Conservation (phyloP, 2,113 vertebrate species). For the Barbus barbus region DNA sequence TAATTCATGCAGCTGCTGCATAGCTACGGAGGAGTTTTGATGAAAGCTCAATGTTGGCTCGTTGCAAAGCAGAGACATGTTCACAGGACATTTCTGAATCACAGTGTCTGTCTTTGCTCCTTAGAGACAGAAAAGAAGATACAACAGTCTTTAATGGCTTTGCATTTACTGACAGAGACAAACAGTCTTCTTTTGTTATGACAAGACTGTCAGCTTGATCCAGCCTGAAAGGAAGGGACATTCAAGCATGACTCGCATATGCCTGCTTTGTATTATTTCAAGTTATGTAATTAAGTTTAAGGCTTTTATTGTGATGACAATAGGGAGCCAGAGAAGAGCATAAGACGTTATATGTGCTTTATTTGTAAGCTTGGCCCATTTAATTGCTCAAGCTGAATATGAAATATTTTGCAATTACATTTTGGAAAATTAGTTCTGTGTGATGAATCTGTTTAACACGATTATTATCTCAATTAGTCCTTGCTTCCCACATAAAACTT, state of each 20-base stretch:
- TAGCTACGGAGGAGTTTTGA: slow-evolving; percentile 18
- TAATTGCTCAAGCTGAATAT: slow-evolving; percentile 14
- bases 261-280: not conserved
- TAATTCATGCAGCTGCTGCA: slow-evolving; percentile 3
- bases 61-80: not conserved
- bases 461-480: slow-evolving; percentile 24
- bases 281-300: slow-evolving; percentile 26
- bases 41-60: slow-evolving; percentile 23
- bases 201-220: slow-evolving; percentile 19
- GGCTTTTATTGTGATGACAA: not conserved
- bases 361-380: not conserved
- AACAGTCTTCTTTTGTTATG: not conserved
- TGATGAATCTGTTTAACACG: slow-evolving; percentile 20
- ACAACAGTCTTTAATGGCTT: not conserved
- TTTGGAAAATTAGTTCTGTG: slow-evolving; percentile 28
- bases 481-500: slow-evolving; percentile 15
- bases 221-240: not conserved
- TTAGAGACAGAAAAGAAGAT: not conserved
- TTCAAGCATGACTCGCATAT: not conserved
- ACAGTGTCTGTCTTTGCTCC: not conserved
- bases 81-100: slow-evolving; percentile 18
- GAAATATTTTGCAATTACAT: slow-evolving; percentile 18
- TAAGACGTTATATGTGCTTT: slow-evolving; percentile 2
- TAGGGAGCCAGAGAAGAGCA: not conserved
- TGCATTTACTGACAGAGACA: not conserved